Conservation (phyloP, 64 coral and sea anemone genomes). For the Stylophora pistillata region DNA sequence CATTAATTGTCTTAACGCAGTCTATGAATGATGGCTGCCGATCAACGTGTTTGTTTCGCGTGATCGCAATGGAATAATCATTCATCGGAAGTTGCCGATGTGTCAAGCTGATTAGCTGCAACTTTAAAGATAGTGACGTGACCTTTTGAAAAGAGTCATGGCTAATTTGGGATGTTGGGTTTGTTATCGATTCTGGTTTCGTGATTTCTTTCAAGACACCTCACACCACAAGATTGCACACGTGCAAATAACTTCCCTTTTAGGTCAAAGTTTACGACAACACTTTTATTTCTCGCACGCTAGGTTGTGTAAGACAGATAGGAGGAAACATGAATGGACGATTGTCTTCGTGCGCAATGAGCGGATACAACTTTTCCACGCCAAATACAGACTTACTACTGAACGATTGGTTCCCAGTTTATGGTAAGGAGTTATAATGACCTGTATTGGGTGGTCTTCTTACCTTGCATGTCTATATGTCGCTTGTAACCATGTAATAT, state of each 20-base stretch:
- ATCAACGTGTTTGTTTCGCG: neutral
- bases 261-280: conserved; percentile 48
- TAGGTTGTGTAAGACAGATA: neutral
- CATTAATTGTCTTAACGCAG: too few relatives aligned
- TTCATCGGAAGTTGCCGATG: conserved; percentile 17
- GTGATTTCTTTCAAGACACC: conserved; percentile 35
- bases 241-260: conserved; percentile 13
- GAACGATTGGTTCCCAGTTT: neutral
- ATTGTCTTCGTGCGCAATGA: neutral
- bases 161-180: conserved; percentile 10
- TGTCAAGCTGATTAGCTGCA: conserved; percentile 28
- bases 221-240: conserved; percentile 11
- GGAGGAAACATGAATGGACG: neutral
- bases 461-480: conserved; percentile 27
- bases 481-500: conserved; percentile 27
- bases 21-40: neutral
- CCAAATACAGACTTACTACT: neutral
- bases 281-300: conserved; percentile 19
- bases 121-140: conserved; percentile 8
- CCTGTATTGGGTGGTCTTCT: conserved; percentile 22
- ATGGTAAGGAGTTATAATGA: conserved; percentile 12
- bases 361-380: neutral
- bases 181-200: conserved; percentile 29
- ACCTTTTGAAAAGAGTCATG: conserved; percentile 6
- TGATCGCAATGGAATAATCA: conserved; percentile 36